phyloP scores from a whole-genome alignment of 2,113 vertebrate species.

The Alligator sinensis region DNA sequence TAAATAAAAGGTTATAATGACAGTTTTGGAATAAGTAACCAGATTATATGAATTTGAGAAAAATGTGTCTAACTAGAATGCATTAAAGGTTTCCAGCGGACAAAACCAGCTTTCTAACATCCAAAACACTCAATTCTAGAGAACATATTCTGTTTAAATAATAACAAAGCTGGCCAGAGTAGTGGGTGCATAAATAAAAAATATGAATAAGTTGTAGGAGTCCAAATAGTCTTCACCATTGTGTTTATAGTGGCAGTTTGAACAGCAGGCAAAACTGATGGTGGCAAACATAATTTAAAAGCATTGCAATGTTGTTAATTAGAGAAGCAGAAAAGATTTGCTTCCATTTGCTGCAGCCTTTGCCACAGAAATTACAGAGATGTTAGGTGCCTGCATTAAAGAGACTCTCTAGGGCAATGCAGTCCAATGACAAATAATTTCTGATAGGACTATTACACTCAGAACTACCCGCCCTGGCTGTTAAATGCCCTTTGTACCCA shows the following conservation, averaged over 20 bases:
- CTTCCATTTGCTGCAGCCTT: accelerated
- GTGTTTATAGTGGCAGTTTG: background rate
- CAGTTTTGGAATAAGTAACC: background rate
- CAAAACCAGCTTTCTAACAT: background rate
- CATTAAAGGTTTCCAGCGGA: background rate
- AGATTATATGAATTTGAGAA: background rate
- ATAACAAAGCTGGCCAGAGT: background rate
- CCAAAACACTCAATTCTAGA: background rate
- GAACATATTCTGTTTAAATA: background rate
- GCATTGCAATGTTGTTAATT: accelerated
- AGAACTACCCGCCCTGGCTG: background rate
- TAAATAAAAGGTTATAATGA: background rate
- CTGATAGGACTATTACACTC: background rate
- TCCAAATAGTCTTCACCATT: background rate
- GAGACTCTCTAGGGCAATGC: background rate
- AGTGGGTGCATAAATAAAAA: background rate
- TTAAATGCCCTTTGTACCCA: background rate
- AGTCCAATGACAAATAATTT: background rate
- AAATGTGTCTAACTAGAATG: background rate
- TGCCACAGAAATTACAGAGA: accelerated
- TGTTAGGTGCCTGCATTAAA: background rate
- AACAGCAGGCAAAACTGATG: background rate
- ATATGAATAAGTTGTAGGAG: background rate
- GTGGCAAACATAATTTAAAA: accelerated
- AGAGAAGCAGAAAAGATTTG: background rate